Conservation (phyloP, 2,797 vertebrate genomes). For the Xenentodon cancila region DNA sequence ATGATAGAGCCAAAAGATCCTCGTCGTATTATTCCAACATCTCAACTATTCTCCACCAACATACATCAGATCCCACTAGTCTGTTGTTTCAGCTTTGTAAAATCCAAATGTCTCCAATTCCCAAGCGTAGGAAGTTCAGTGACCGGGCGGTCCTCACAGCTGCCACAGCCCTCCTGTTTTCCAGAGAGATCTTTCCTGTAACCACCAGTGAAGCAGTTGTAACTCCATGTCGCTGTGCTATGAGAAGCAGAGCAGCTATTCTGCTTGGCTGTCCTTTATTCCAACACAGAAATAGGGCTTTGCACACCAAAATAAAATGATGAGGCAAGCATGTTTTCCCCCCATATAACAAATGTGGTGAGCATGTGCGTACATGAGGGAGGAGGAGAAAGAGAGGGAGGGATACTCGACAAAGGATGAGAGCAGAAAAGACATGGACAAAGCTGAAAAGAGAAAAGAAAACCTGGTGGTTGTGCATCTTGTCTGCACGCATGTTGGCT, state of each 20-base stretch:
- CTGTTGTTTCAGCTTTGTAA: constrained; percentile 55
- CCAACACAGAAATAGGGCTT: constrained; percentile 74
- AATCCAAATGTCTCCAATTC: constrained; percentile 58
- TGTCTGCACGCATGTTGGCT: constrained; percentile 28
- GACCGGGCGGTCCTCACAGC: constrained; percentile 51
- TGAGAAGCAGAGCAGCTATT: constrained; percentile 46
- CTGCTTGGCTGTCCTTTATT: constrained; percentile 68
- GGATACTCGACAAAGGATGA: constrained; percentile 24
- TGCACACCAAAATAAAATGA: constrained; percentile 76
- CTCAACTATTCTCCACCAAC: constrained; percentile 19
- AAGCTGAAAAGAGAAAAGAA: constrained; percentile 18
- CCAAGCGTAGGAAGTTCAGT: constrained; percentile 56
- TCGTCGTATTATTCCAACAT: constrained; percentile 1
- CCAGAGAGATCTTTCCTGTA: constrained; percentile 31
- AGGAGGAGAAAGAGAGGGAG: constrained; percentile 21
- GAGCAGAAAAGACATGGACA: constrained; percentile 33
- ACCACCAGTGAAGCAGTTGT: constrained; percentile 33
- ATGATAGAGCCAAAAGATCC: constrained; percentile 17
- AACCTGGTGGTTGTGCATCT: constrained; percentile 19
- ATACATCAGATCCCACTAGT: constrained; percentile 30
- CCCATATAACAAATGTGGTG: constrained; percentile 63
- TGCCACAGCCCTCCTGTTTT: constrained; percentile 46
- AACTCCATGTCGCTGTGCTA: constrained; percentile 26
- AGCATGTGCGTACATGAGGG: constrained; percentile 28
- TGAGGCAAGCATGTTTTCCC: constrained; percentile 75